Percentiles rank a stretch among this genome's conserved stretches.
Conservation (phyloP, 2,888 invertebrate genomes). For the Chromoteleia sp. region DNA sequence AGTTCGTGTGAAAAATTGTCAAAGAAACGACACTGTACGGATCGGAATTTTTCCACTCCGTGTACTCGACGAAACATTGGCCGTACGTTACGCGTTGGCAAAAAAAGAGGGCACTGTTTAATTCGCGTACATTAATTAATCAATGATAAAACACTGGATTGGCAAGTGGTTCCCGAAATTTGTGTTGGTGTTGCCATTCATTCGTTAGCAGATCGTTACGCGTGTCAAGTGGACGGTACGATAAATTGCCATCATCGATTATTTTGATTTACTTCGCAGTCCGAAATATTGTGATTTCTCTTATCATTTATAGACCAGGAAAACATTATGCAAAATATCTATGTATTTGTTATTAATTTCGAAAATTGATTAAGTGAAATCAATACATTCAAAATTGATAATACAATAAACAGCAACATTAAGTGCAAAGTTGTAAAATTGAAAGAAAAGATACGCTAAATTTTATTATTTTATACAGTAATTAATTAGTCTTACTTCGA, state of each 20-base stretch:
- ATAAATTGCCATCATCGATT: constrained; percentile 8
- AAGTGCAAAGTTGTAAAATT: no score
- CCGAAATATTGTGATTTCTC: background rate
- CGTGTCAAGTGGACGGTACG: background rate
- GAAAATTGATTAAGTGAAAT: no score
- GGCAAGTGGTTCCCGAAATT: background rate
- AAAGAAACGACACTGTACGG: background rate
- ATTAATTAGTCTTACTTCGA: no score
- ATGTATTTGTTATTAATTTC: no score
- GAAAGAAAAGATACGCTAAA: no score
- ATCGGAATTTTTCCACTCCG: background rate
- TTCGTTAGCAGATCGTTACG: background rate
- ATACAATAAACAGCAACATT: no score
- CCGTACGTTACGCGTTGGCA: background rate
- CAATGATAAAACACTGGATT: constrained; percentile 2
- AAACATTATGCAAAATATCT: no score
- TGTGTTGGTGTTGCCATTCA: background rate
- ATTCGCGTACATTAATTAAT: background rate
- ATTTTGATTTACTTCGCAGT: background rate
- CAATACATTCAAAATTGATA: no score
- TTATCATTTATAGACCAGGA: background rate
- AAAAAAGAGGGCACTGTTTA: background rate
- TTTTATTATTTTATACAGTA: no score
- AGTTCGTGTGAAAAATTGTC: background rate
- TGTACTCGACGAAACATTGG: background rate